Percentiles rank a stretch among this genome's conserved stretches.
These are phyloP conservation scores for Musca vetustissima DNA, from an alignment of 1,140 invertebrate genomes.

Conservation along the genomic window DNA sequence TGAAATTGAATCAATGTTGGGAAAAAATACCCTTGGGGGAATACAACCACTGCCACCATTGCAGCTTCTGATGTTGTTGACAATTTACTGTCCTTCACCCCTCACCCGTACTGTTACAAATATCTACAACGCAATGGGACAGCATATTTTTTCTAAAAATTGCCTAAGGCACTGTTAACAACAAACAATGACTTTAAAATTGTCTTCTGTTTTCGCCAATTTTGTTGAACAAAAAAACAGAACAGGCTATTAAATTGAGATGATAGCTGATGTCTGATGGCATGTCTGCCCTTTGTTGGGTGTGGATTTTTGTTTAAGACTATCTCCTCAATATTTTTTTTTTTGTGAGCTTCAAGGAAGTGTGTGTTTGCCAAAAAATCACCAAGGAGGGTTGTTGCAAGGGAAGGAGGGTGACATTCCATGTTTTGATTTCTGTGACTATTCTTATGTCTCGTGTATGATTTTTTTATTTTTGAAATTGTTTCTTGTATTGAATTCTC, in stretches of 20 bases:
- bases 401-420: no score
- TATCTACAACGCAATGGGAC: neutral
- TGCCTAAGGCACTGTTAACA: neutral
- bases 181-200: conserved; percentile 29
- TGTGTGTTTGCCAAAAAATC: no score
- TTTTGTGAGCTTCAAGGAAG: neutral
- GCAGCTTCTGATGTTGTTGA: no score
- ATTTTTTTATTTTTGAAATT: no score
- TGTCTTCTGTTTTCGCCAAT: conserved; percentile 25
- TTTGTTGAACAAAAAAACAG: neutral
- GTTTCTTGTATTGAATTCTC: neutral
- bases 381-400: no score
- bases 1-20: conserved; percentile 57
- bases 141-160: neutral
- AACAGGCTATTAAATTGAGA: neutral
- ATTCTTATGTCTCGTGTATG: no score
- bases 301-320: neutral
- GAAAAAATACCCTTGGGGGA: conserved; percentile 54
- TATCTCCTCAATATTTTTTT: neutral
- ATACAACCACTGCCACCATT: no score
- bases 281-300: neutral
- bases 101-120: neutral
- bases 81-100: neutral
- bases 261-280: conserved; percentile 6
- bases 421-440: no score